phyloP scores from a whole-genome alignment of 2,113 vertebrate species.

The Cephalophus harveyi region DNA sequence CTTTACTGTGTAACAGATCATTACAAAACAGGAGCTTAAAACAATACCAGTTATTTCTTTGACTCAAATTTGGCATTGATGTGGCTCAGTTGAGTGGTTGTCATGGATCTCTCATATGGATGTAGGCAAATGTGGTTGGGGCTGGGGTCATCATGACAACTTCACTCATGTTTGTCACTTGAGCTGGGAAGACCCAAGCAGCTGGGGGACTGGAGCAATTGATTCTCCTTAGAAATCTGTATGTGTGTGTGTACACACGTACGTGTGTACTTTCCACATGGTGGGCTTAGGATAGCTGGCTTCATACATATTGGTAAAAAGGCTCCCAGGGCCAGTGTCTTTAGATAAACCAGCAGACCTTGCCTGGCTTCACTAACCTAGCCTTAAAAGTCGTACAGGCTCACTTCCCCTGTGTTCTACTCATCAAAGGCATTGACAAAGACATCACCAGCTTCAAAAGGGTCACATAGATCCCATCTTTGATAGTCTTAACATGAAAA shows the following conservation, averaged over 20 bases:
- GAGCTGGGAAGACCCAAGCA: not conserved
- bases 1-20: not conserved
- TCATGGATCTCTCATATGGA: not conserved
- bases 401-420: not conserved
- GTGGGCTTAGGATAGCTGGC: not conserved
- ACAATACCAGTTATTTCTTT: not conserved
- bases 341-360: not conserved
- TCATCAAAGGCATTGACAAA: not conserved
- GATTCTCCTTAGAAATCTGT: not conserved
- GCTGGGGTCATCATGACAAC: not conserved
- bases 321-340: too few relatives aligned
- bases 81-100: not conserved
- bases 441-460: not conserved
- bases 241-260: not conserved
- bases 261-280: accelerated
- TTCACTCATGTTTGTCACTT: not conserved
- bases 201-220: not conserved
- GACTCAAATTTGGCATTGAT: not conserved
- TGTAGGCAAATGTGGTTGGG: not conserved
- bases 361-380: not conserved
- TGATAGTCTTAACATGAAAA: not conserved
- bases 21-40: not conserved
- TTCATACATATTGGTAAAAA: not conserved
- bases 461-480: not conserved
- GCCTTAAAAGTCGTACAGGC: not conserved